A percentile compares a stretch with the other conserved stretches of the same genome.
These are phyloP conservation scores for Antennarius striatus DNA, from an alignment of 2,113 vertebrate species.

Conservation along the genomic window DNA sequence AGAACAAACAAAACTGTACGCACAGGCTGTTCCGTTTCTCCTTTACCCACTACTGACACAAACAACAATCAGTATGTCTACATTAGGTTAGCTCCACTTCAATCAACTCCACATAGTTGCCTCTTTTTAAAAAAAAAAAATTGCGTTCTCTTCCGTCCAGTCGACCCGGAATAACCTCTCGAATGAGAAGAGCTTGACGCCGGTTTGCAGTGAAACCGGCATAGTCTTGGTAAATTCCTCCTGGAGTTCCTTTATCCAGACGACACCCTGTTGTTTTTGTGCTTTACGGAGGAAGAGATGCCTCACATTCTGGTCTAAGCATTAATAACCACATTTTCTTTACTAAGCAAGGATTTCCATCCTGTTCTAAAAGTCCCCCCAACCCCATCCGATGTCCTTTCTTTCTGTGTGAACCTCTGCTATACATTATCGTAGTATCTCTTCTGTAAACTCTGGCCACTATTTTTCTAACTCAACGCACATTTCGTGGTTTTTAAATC, in stretches of 20 bases:
- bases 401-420: no score
- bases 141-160: slow-evolving; percentile 2
- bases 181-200: slow-evolving; percentile 30
- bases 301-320: slow-evolving; percentile 31
- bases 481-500: slow-evolving; percentile 30
- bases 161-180: slow-evolving; percentile 2
- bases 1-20: slow-evolving; percentile 49
- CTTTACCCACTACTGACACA: slow-evolving; percentile 50
- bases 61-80: slow-evolving; percentile 73
- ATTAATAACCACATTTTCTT: slow-evolving; percentile 18
- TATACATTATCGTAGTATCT: no score
- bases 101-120: slow-evolving; percentile 51
- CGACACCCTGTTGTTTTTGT: slow-evolving; percentile 8
- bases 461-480: slow-evolving; percentile 9
- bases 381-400: no score
- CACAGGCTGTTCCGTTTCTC: slow-evolving; percentile 46
- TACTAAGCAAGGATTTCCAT: slow-evolving; percentile 15
- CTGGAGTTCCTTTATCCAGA: slow-evolving; percentile 22
- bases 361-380: background rate
- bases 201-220: slow-evolving; percentile 36
- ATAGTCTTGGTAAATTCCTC: slow-evolving; percentile 31
- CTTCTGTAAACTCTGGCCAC: background rate
- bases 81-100: slow-evolving; percentile 68
- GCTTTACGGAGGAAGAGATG: slow-evolving; percentile 25
- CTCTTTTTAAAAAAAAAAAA: slow-evolving; percentile 5